A percentile compares a stretch with the other conserved stretches of the same genome.
phyloP scores from a whole-genome alignment of 2,113 vertebrate genomes.

The Struthidea cinerea region DNA sequence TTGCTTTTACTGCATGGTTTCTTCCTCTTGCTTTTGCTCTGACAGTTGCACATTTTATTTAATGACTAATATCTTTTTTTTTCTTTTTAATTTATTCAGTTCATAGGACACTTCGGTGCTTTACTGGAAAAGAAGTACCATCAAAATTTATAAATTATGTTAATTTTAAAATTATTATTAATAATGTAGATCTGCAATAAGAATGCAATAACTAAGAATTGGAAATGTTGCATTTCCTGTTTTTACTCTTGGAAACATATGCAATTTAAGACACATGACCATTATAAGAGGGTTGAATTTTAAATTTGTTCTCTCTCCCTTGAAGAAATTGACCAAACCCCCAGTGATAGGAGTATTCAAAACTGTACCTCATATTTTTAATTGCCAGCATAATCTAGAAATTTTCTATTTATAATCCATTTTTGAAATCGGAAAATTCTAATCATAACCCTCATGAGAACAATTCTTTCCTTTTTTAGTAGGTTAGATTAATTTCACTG shows the following conservation, averaged over 20 bases:
- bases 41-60: not conserved
- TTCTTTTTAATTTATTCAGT: not conserved
- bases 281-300: constrained; percentile 13
- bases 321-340: not conserved
- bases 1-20: not conserved
- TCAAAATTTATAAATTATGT: not conserved
- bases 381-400: constrained; percentile 28
- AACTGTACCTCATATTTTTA: not conserved
- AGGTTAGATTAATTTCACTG: not conserved
- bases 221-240: not conserved
- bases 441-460: not conserved
- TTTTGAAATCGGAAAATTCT: not conserved
- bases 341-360: constrained; percentile 8
- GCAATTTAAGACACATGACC: not conserved
- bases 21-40: not conserved
- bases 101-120: not conserved
- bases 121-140: not conserved
- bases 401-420: not conserved
- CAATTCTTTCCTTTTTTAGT: not conserved
- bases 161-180: not conserved
- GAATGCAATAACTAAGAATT: not conserved
- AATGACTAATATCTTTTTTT: not conserved
- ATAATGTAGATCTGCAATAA: not conserved
- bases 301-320: not conserved
- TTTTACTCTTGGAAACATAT: constrained; percentile 6